Evolutionary conservation across 2,113 vertebrate genomes (phyloP).

Genomic region (Erpornis zantholeuca): DNA sequence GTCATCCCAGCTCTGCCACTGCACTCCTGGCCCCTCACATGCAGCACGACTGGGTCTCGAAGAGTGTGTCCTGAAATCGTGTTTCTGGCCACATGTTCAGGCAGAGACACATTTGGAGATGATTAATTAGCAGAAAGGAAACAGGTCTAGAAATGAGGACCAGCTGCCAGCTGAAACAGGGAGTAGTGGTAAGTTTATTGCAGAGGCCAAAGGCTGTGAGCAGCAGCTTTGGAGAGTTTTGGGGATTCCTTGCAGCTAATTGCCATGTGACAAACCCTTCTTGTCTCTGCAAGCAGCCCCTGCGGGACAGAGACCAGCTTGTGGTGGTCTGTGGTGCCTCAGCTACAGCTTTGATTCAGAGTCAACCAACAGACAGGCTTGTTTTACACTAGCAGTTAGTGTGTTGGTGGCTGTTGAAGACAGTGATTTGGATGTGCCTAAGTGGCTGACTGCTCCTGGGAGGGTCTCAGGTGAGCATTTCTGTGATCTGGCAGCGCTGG

Average conservation of each 20-base stretch:
- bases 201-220: background rate
- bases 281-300: background rate
- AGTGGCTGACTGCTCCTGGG: background rate
- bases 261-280: background rate
- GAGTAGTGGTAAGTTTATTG: background rate
- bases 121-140: constrained; percentile 53
- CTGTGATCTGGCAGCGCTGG: background rate
- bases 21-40: background rate
- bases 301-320: accelerated
- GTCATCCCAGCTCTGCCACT: background rate
- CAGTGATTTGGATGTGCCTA: background rate
- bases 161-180: constrained; percentile 2
- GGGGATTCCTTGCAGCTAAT: background rate
- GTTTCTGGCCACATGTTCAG: background rate
- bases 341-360: background rate
- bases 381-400: background rate
- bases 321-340: background rate
- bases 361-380: background rate
- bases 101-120: constrained; percentile 36
- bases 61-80: accelerated
- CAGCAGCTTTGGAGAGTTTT: background rate
- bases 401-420: background rate
- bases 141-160: constrained; percentile 27
- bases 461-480: background rate
- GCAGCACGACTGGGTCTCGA: accelerated